A percentile compares a stretch with the other conserved stretches of the same genome.
Evolutionary conservation across 2,113 vertebrate genomes (phyloP).

Genomic region (Carassius carassius): DNA sequence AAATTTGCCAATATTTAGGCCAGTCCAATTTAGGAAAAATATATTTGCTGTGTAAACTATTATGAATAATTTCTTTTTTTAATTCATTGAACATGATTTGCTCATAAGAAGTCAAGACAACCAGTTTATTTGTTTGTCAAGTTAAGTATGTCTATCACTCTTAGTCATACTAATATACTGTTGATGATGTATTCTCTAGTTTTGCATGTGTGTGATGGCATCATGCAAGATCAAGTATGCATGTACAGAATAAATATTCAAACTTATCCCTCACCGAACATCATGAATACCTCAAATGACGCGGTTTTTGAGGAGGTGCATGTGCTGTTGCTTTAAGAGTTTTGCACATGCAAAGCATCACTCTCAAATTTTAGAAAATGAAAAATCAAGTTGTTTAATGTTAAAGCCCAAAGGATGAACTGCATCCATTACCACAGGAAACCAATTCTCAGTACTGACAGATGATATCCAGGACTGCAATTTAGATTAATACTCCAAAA

Average conservation of each 20-base stretch:
- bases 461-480: neutral
- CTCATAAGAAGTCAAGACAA: neutral
- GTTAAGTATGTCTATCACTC: neutral
- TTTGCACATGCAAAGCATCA: neutral
- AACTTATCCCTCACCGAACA: neutral
- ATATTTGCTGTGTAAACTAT: neutral
- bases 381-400: neutral
- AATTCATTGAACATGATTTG: neutral
- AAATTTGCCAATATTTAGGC: neutral
- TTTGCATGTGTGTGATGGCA: neutral
- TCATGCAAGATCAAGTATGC: neutral
- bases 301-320: neutral
- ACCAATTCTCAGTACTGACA: neutral
- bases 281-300: neutral
- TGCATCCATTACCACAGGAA: neutral
- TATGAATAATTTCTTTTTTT: neutral
- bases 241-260: neutral
- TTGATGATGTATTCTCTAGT: neutral
- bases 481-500: neutral
- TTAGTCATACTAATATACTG: neutral
- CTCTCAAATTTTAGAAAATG: neutral
- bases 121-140: neutral
- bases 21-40: neutral
- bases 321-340: constrained; percentile 15
- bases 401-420: constrained; percentile 6